phyloP scores from a whole-genome alignment of 2,113 vertebrate species.

The Percina caprodes region DNA sequence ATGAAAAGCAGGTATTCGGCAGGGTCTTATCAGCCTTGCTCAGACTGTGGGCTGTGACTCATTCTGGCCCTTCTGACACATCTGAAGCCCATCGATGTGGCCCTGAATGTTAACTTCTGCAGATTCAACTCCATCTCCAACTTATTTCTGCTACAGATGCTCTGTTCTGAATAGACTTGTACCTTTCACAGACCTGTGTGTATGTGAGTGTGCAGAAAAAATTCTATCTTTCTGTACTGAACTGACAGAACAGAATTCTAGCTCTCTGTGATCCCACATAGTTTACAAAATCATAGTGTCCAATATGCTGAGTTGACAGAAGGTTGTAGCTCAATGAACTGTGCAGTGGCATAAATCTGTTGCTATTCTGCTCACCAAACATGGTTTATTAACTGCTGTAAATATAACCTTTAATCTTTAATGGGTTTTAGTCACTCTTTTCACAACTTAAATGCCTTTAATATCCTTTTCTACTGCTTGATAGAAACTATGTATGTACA shows the following conservation, averaged over 20 bases:
- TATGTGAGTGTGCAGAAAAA: slow-evolving; percentile 3
- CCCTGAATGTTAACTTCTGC: slow-evolving; percentile 63
- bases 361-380: slow-evolving; percentile 11
- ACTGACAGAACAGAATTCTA: slow-evolving; percentile 18
- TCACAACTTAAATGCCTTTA: neutral
- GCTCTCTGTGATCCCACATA: slow-evolving; percentile 18
- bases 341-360: slow-evolving; percentile 3
- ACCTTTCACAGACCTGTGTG: slow-evolving; percentile 38
- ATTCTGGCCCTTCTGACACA: slow-evolving; percentile 61
- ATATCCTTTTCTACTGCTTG: neutral
- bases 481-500: too few species aligned
- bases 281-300: slow-evolving; percentile 20
- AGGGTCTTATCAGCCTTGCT: slow-evolving; percentile 75
- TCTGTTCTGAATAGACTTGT: slow-evolving; percentile 26
- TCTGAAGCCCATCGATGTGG: slow-evolving; percentile 57
- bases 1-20: slow-evolving; percentile 55
- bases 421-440: neutral
- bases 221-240: slow-evolving; percentile 13
- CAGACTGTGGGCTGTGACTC: slow-evolving; percentile 68
- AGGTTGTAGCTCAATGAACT: slow-evolving; percentile 11
- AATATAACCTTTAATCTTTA: slow-evolving; percentile 14
- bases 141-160: slow-evolving; percentile 11
- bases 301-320: slow-evolving; percentile 43
- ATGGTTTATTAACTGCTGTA: slow-evolving; percentile 8
- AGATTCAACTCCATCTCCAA: slow-evolving; percentile 43